Percentiles rank a stretch among this genome's conserved stretches.
phyloP scores from a whole-genome alignment of 2,888 invertebrate genomes.

The Drosophila imparisetae region DNA sequence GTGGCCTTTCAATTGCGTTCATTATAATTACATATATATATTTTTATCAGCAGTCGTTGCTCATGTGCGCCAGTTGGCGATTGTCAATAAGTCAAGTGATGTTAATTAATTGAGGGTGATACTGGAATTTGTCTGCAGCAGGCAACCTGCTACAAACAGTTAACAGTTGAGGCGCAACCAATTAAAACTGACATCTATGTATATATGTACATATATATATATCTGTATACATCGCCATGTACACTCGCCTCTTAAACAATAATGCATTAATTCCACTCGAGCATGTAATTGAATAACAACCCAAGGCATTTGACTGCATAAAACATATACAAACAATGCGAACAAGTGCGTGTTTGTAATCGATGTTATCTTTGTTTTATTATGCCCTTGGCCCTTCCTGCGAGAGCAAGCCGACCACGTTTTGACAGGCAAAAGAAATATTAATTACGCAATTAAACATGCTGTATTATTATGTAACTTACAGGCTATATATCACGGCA shows the following conservation, averaged over 20 bases:
- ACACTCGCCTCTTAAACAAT: slow-evolving; percentile 42
- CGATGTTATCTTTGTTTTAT: slow-evolving; percentile 8
- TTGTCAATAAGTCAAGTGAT: slow-evolving; percentile 82
- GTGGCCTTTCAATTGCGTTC: slow-evolving; percentile 75
- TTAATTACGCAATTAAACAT: slow-evolving; percentile 15
- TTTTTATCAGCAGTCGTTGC: slow-evolving; percentile 62
- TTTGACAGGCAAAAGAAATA: neutral
- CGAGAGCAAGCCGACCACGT: neutral
- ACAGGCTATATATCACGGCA: slow-evolving; percentile 48
- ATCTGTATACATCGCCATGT: neutral
- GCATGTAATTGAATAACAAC: slow-evolving; percentile 45
- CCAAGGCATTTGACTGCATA: neutral
- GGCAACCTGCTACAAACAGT: slow-evolving; percentile 62
- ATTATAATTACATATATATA: slow-evolving; percentile 74
- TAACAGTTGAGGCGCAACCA: slow-evolving; percentile 55
- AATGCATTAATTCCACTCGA: slow-evolving; percentile 41
- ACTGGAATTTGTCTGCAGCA: slow-evolving; percentile 54
- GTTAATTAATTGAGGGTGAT: slow-evolving; percentile 79
- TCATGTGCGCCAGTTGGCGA: slow-evolving; percentile 57
- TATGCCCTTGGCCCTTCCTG: slow-evolving; percentile 12
- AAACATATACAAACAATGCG: slow-evolving; percentile 23
- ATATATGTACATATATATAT: slow-evolving; percentile 1
- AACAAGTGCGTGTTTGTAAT: slow-evolving; percentile 23
- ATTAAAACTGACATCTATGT: slow-evolving; percentile 54
- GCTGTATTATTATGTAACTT: slow-evolving; percentile 24